phyloP scores from a whole-genome alignment of 2,113 vertebrate genomes.

The Sporophila hypoxantha region DNA sequence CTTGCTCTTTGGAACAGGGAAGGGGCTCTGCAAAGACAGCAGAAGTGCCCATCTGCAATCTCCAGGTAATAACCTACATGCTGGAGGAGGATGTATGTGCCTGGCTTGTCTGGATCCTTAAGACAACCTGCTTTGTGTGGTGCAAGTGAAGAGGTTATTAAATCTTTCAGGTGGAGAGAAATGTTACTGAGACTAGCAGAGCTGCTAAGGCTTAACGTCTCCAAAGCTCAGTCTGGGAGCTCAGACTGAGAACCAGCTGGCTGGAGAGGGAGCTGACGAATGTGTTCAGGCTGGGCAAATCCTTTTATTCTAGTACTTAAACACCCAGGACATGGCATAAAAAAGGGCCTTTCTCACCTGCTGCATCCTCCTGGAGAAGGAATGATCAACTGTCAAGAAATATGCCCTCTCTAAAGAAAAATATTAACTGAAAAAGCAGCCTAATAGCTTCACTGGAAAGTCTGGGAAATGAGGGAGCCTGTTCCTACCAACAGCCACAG shows the following conservation, averaged over 20 bases:
- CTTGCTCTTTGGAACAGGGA: not conserved
- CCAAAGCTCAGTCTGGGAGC: slow-evolving; percentile 17
- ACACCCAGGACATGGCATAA: not conserved
- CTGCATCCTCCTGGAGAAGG: slow-evolving; percentile 5
- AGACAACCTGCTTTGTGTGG: slow-evolving; percentile 6
- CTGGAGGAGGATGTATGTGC: not conserved
- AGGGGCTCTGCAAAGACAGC: not conserved
- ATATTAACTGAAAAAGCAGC: not conserved
- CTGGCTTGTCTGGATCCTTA: not conserved
- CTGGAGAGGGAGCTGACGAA: not conserved
- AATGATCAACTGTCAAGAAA: slow-evolving; percentile 22
- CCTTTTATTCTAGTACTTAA: slow-evolving; percentile 20
- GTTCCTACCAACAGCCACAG: not conserved
- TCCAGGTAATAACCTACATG: not conserved
- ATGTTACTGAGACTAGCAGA: not conserved
- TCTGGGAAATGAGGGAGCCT: not conserved
- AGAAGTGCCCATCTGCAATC: not conserved
- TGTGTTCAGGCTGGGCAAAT: slow-evolving; percentile 1
- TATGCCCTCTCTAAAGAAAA: slow-evolving; percentile 2
- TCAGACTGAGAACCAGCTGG: slow-evolving; percentile 26
- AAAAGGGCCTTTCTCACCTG: slow-evolving; percentile 8
- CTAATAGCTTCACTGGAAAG: slow-evolving; percentile 3
- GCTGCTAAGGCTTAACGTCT: not conserved
- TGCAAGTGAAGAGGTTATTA: slow-evolving; percentile 20
- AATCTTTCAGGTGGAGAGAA: slow-evolving; percentile 18